Conservation (phyloP, 2,888 invertebrate genomes). For the Crossocerus cetratus region DNA sequence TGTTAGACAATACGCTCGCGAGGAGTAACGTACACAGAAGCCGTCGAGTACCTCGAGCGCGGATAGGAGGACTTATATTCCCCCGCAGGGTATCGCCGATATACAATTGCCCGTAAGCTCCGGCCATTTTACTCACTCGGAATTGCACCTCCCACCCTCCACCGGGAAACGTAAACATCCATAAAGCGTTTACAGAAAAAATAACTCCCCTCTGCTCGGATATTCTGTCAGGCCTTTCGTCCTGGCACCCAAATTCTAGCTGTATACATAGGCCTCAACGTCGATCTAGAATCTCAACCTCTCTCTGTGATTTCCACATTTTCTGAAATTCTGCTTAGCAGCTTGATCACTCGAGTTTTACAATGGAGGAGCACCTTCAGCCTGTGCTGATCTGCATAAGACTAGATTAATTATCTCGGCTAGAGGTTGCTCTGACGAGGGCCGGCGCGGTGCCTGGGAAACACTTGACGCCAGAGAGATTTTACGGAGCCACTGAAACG, state of each 20-base stretch:
- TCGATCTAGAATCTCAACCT: background rate
- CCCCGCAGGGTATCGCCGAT: constrained; percentile 28
- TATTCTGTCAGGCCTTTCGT: background rate
- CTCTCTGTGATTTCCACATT: background rate
- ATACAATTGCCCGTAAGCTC: constrained; percentile 35
- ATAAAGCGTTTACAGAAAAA: constrained; percentile 30
- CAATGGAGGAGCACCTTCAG: too few relatives aligned
- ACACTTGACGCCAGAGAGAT: background rate
- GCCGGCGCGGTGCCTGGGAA: background rate
- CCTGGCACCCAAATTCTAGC: background rate
- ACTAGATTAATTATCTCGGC: background rate
- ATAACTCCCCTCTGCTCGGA: background rate
- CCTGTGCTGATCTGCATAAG: background rate
- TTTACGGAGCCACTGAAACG: constrained; percentile 1
- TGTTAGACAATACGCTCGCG: constrained; percentile 20
- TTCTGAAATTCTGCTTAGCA: background rate
- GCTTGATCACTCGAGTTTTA: too few relatives aligned
- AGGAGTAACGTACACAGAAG: constrained; percentile 11
- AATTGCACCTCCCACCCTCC: constrained; percentile 4
- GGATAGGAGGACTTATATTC: constrained; percentile 31
- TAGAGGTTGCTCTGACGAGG: background rate
- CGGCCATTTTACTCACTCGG: constrained; percentile 15
- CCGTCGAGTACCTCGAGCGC: constrained; percentile 23
- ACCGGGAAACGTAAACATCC: constrained; percentile 28
- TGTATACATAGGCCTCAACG: background rate